Base-by-base conservation (phyloP, 2,797 vertebrate species). In the Oophaga sylvatica region DNA sequence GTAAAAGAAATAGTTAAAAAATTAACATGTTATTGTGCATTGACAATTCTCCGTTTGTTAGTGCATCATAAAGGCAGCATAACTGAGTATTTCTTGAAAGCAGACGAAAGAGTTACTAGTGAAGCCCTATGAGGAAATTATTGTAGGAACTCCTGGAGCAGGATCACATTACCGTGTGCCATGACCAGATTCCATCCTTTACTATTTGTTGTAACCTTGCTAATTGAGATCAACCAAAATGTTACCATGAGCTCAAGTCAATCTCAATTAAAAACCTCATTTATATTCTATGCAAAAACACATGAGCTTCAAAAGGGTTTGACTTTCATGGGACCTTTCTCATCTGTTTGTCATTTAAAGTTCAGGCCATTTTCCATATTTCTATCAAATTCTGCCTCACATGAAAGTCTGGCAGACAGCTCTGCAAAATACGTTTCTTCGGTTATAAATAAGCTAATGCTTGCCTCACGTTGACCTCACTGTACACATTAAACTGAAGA, bases 281-380 rank as follows among this genome's bases (percentile, higher is more conserved):
- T 96, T 95, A 94, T 97, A 96, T 96, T 95, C 93, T 91, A 81
- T 91, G 87, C 92, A 93, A 91, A 94, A 96, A 95, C 96, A 95
- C 94, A 96, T 93, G 94, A 94, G 92, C 92, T 95, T 95, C 93
- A 93, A 92, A 94, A 93, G 94, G 92, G 94, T 96, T 95, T 94
- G 94, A 95, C 96, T 96, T 96, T 95, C 94, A 94, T 94, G 88
- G 89, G 94, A 94, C 92, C 92, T 93, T 53, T 94, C 93, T 97
- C 97, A 97, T 98, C 96, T 98, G 97, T 96, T 96, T 96, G 95
- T 94, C 95, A 96, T 98, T 98, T 97, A 94, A 95, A 93, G 94
- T 94, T 95, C 94, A 94, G 95, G 91, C 94, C 91, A 85, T 94
- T 95, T 95, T 97, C 95, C 94, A 92, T 97, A 96, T 97, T 97